Percentiles rank a stretch among this genome's conserved stretches.
Conservation (phyloP, 1,140 invertebrate genomes). For the Aphidius ervi region DNA sequence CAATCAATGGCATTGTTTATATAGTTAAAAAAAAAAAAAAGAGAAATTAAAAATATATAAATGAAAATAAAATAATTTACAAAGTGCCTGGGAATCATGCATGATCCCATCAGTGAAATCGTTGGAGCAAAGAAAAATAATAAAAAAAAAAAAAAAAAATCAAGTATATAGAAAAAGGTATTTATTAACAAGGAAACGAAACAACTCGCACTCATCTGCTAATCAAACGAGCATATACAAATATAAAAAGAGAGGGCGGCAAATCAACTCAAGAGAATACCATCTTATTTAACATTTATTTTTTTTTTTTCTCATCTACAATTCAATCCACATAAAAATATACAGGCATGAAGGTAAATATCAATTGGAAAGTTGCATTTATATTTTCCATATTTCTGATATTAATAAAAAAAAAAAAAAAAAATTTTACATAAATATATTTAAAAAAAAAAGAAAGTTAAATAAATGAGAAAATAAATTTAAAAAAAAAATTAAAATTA, state of each 20-base stretch:
- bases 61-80: no score
- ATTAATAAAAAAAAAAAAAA: neutral
- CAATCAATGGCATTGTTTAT: no score
- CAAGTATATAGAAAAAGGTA: slow-evolving; percentile 25
- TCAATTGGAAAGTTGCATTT: slow-evolving; percentile 9
- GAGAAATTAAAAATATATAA: neutral
- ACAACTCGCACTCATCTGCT: slow-evolving; percentile 50
- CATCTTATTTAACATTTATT: no score
- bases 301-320: no score
- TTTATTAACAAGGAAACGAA: slow-evolving; percentile 55
- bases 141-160: slow-evolving; percentile 7
- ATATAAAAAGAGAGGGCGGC: no score
- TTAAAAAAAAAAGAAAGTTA: neutral
- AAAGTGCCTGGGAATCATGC: no score
- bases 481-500: slow-evolving; percentile 1
- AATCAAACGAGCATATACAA: slow-evolving; percentile 44
- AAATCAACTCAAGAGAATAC: no score
- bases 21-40: no score
- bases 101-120: no score
- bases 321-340: no score
- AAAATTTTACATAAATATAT: slow-evolving; percentile 1
- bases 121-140: neutral
- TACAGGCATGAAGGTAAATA: neutral
- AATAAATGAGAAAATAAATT: neutral
- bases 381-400: neutral